These are phyloP conservation scores for Bubo blakistoni DNA, from an alignment of 2,113 vertebrate species.

Conservation along the genomic window DNA sequence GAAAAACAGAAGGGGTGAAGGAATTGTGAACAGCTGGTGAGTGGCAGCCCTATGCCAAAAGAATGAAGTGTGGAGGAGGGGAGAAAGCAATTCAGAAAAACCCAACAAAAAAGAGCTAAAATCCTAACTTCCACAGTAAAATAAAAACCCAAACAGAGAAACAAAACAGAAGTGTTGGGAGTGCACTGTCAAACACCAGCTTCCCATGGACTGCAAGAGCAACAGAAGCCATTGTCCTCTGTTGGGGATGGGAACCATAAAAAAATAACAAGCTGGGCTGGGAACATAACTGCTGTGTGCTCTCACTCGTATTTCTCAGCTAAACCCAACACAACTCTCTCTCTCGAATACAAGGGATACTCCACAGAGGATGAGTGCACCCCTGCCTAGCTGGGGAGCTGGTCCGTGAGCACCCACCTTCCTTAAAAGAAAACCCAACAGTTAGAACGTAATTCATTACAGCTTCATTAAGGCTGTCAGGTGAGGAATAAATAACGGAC, in stretches of 20 bases:
- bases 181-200: background rate
- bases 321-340: background rate
- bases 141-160: background rate
- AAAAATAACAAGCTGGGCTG: background rate
- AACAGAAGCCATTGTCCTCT: conserved; percentile 18
- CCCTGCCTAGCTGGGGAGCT: background rate
- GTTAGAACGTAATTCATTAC: background rate
- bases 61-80: conserved; percentile 4
- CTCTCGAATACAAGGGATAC: background rate
- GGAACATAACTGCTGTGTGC: background rate
- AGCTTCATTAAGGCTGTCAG: background rate
- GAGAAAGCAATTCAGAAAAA: background rate
- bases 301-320: background rate
- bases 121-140: background rate
- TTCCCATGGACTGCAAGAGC: conserved; percentile 24
- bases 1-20: conserved; percentile 46
- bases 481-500: background rate
- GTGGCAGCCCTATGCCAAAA: conserved; percentile 37
- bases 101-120: background rate
- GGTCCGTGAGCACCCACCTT: background rate
- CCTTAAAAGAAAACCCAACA: background rate
- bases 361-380: background rate
- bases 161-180: background rate
- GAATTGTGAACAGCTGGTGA: conserved; percentile 65
- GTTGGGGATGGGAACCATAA: background rate